A percentile compares a stretch with the other conserved stretches of the same genome.
Conservation (phyloP, 2,888 invertebrate genomes). For the Apoda limacodes region DNA sequence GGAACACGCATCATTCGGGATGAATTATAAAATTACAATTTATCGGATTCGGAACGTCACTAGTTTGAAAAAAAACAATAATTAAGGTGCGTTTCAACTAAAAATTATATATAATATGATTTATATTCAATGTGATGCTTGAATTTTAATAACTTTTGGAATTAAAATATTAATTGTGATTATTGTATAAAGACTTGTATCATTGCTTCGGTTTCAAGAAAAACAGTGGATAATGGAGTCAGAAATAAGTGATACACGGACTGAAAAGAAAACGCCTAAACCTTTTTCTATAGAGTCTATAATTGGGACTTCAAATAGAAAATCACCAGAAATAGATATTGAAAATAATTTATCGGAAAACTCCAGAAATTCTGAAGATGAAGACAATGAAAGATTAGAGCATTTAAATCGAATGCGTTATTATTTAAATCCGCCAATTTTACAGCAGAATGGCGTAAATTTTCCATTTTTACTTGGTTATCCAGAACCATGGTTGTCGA, state of each 20-base stretch:
- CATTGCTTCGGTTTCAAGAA: too few species aligned
- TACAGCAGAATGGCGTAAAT: conserved; percentile 50
- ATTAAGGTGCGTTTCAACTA: too few species aligned
- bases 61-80: too few species aligned
- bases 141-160: too few species aligned
- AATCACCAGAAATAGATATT: conserved; percentile 61
- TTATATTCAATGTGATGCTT: conserved; percentile 2
- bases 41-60: too few species aligned
- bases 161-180: too few species aligned
- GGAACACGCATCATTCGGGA: too few species aligned
- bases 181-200: too few species aligned
- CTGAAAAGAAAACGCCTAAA: conserved; percentile 60
- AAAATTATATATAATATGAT: too few species aligned
- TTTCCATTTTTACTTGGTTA: conserved; percentile 60
- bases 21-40: too few species aligned
- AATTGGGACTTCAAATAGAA: conserved; percentile 53
- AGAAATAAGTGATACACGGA: conserved; percentile 41
- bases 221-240: conserved; percentile 44
- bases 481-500: conserved; percentile 56
- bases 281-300: conserved; percentile 74
- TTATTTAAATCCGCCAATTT: conserved; percentile 54
- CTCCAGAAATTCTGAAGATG: conserved; percentile 56
- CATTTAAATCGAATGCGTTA: conserved; percentile 55
- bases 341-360: conserved; percentile 51
- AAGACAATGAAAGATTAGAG: conserved; percentile 41